Conservation (phyloP, 2,113 vertebrate genomes). For the Thamnophis sirtalis region DNA sequence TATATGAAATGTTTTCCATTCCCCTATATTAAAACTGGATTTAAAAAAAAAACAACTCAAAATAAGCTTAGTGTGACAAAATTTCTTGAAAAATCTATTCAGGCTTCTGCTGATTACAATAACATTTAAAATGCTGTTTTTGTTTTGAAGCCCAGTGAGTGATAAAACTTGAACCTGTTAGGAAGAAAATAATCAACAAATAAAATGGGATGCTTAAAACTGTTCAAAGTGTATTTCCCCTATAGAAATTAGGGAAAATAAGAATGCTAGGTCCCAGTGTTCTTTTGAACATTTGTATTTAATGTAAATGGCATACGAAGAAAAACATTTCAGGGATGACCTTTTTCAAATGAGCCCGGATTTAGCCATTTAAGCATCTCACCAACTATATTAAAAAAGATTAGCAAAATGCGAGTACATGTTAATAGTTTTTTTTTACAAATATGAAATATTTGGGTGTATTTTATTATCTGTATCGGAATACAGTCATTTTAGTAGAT, state of each 20-base stretch:
- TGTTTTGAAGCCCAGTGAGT: not conserved
- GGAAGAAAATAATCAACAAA: not conserved
- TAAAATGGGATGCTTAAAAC: not conserved
- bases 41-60: no score
- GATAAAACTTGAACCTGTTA: not conserved
- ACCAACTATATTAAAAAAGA: not conserved
- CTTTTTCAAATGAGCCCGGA: not conserved
- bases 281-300: not conserved
- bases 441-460: not conserved
- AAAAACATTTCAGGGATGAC: not conserved
- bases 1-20: not conserved
- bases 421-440: not conserved
- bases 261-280: not conserved
- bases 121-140: not conserved
- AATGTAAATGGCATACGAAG: not conserved
- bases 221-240: not conserved
- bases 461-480: not conserved
- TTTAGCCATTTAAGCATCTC: not conserved
- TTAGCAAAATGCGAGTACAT: not conserved
- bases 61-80: not conserved
- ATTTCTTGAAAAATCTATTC: not conserved
- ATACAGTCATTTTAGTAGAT: not conserved
- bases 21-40: not conserved
- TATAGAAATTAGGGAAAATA: not conserved
- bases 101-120: not conserved